These are phyloP conservation scores for Ariopsis seemanni DNA, from an alignment of 2,113 vertebrate genomes.

Conservation along the genomic window DNA sequence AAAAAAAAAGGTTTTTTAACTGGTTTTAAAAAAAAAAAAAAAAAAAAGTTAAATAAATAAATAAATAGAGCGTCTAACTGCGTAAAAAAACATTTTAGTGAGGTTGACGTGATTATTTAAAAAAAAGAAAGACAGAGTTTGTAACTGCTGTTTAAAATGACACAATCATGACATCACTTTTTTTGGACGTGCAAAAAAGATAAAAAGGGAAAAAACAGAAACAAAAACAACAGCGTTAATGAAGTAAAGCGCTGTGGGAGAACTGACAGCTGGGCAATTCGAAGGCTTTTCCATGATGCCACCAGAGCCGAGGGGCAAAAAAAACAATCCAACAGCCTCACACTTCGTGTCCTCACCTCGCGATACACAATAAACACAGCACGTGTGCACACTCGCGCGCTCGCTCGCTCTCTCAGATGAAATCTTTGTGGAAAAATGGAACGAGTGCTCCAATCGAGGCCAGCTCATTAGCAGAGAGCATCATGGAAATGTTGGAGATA, in stretches of 20 bases:
- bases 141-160: not conserved
- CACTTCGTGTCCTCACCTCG: not conserved
- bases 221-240: not conserved
- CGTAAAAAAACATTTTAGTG: too few species aligned
- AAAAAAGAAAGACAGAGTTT: not conserved
- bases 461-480: slow-evolving; percentile 46
- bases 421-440: slow-evolving; percentile 36
- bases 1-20: too few species aligned
- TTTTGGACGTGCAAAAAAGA: slow-evolving; percentile 40
- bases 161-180: slow-evolving; percentile 36
- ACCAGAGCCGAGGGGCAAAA: not conserved
- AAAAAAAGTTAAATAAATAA: too few species aligned
- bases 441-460: slow-evolving; percentile 5
- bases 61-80: too few species aligned
- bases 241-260: slow-evolving; percentile 3
- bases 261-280: slow-evolving; percentile 25
- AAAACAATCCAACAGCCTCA: not conserved
- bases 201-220: not conserved
- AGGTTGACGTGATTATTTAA: not conserved
- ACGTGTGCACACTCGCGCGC: not conserved
- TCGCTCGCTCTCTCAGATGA: slow-evolving; percentile 28
- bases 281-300: slow-evolving; percentile 25
- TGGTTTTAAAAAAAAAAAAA: too few species aligned
- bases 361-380: slow-evolving; percentile 9
- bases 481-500: slow-evolving; percentile 45